Conservation (phyloP, 2,113 vertebrate genomes). For the Clupea harengus region DNA sequence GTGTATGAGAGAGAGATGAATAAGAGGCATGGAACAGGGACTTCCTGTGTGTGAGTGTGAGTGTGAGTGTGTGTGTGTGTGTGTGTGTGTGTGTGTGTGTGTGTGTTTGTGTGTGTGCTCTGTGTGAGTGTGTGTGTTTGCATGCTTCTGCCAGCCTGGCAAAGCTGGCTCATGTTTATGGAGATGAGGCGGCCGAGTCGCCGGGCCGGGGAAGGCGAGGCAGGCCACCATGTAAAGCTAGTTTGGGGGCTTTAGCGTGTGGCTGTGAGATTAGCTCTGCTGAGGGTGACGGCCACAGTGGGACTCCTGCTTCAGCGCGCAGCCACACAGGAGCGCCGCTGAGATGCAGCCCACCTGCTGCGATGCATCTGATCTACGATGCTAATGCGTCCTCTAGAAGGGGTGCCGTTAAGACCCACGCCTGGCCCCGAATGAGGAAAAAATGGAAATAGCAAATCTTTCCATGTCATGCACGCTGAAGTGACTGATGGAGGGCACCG, state of each 20-base stretch:
- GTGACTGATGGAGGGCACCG: background rate
- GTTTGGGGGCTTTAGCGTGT: conserved; percentile 19
- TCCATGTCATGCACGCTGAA: background rate
- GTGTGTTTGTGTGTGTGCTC: background rate
- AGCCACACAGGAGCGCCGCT: conserved; percentile 25
- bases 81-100: background rate
- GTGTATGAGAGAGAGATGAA: conserved; percentile 1
- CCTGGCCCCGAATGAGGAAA: background rate
- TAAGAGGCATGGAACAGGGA: background rate
- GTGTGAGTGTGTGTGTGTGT: background rate
- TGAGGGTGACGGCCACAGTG: conserved; percentile 21
- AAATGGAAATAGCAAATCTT: background rate
- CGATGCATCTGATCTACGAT: conserved; percentile 50
- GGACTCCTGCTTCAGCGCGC: conserved; percentile 41
- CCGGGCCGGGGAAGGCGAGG: conserved; percentile 30
- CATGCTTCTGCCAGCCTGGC: background rate
- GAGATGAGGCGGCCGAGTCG: conserved; percentile 40
- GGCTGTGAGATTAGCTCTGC: conserved; percentile 30
- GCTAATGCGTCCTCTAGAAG: conserved; percentile 8
- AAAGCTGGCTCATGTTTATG: conserved; percentile 45
- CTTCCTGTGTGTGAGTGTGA: background rate
- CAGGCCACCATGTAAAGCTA: conserved; percentile 28
- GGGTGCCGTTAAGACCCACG: background rate
- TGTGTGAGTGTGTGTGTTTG: background rate
- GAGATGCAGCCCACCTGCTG: conserved; percentile 39